phyloP scores from a whole-genome alignment of 1,140 invertebrate species.

The Dendrolimus kikuchii region DNA sequence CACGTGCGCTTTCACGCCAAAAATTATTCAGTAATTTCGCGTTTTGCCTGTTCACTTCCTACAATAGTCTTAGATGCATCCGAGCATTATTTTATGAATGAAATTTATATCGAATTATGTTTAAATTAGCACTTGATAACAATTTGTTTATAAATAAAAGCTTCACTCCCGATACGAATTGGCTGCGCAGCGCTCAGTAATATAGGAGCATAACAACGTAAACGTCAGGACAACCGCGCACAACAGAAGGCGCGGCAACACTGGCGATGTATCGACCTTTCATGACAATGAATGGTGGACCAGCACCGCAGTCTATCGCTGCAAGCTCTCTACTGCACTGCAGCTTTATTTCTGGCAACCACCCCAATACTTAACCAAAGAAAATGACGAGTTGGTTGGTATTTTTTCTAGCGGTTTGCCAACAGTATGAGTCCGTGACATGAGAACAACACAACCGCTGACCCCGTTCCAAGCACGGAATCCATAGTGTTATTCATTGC shows the following conservation, averaged over 20 bases:
- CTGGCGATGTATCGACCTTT: constrained; percentile 54
- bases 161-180: constrained; percentile 17
- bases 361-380: constrained; percentile 32
- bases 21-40: constrained; percentile 13
- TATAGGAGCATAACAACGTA: constrained; percentile 13
- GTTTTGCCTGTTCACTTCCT: constrained; percentile 12
- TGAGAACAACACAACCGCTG: constrained; percentile 15
- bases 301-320: constrained; percentile 51
- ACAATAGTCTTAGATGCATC: not conserved
- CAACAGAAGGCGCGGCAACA: constrained; percentile 40
- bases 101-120: constrained; percentile 1
- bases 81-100: not conserved
- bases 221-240: constrained; percentile 29
- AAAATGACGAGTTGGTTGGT: constrained; percentile 15
- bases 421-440: constrained; percentile 28
- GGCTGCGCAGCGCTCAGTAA: constrained; percentile 23
- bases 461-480: constrained; percentile 15
- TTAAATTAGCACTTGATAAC: constrained; percentile 13
- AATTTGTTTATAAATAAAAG: constrained; percentile 55
- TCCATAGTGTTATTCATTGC: constrained; percentile 2
- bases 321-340: constrained; percentile 62
- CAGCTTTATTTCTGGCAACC: constrained; percentile 66
- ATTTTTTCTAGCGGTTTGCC: constrained; percentile 24
- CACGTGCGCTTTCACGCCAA: constrained; percentile 21
- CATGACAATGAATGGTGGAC: constrained; percentile 52